A percentile compares a stretch with the other conserved stretches of the same genome.
Conservation (phyloP, 2,888 invertebrate species). For the Rhorus exstirpatorius region DNA sequence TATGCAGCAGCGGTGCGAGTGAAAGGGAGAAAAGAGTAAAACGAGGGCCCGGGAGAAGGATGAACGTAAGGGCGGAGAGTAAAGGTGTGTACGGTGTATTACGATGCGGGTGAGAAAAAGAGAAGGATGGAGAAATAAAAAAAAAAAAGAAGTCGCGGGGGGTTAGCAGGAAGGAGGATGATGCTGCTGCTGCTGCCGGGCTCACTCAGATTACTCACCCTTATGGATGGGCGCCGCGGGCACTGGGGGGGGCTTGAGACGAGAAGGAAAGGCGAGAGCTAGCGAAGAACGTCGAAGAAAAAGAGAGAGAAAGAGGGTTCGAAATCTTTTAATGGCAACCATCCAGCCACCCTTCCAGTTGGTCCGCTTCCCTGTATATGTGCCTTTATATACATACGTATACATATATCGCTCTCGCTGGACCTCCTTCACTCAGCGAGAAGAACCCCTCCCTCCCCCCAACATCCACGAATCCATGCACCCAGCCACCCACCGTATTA, state of each 20-base stretch:
- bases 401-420: slow-evolving; percentile 48
- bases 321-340: slow-evolving; percentile 85
- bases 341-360: slow-evolving; percentile 78
- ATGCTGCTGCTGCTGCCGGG: slow-evolving; percentile 58
- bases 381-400: neutral
- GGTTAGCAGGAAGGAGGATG: slow-evolving; percentile 16
- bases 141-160: slow-evolving; percentile 55
- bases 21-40: slow-evolving; percentile 20
- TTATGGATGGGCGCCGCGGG: slow-evolving; percentile 82
- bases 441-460: slow-evolving; percentile 33
- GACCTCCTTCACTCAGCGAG: slow-evolving; percentile 65
- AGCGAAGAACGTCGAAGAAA: slow-evolving; percentile 54
- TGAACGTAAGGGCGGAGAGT: slow-evolving; percentile 67
- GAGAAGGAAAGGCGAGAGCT: slow-evolving; percentile 70
- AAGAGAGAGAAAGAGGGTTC: slow-evolving; percentile 74
- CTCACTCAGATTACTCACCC: slow-evolving; percentile 83
- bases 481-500: slow-evolving; percentile 80
- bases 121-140: slow-evolving; percentile 55
- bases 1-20: slow-evolving; percentile 26
- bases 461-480: slow-evolving; percentile 62
- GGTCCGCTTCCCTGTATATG: slow-evolving; percentile 54
- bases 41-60: slow-evolving; percentile 33
- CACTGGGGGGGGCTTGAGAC: slow-evolving; percentile 51
- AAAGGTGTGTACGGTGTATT: slow-evolving; percentile 63
- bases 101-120: slow-evolving; percentile 73